Conservation (phyloP, 2,797 vertebrate genomes). For the Macropodus opercularis region DNA sequence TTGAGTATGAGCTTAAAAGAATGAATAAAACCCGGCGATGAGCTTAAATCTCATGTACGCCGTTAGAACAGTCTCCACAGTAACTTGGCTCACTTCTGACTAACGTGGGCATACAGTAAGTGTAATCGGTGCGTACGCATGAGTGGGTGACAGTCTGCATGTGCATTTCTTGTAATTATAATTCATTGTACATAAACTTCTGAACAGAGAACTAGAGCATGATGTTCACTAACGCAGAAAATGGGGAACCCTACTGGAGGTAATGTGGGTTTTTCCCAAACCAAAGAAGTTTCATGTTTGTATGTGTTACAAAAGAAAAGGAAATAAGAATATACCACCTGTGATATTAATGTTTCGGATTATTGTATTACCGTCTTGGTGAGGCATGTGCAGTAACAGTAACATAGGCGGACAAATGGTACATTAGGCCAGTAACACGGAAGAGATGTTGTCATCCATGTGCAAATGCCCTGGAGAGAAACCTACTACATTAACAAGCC, state of each 20-base stretch:
- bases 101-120: slow-evolving; percentile 13
- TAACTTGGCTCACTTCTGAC: background rate
- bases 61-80: slow-evolving; percentile 17
- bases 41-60: background rate
- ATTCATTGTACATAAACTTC: slow-evolving; percentile 15
- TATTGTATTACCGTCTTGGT: too few relatives aligned
- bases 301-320: background rate
- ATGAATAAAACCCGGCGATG: slow-evolving; percentile 15
- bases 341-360: background rate
- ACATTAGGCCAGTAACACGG: too few relatives aligned
- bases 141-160: slow-evolving; percentile 9
- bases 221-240: slow-evolving; percentile 12
- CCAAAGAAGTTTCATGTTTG: background rate
- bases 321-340: background rate
- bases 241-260: slow-evolving; percentile 1
- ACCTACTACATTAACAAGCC: background rate
- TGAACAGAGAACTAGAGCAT: slow-evolving; percentile 45
- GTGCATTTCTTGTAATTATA: slow-evolving; percentile 14
- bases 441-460: background rate
- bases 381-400: background rate
- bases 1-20: slow-evolving; percentile 4
- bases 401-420: too few relatives aligned
- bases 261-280: background rate
- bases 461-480: background rate
- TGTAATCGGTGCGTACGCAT: slow-evolving; percentile 23